Percentiles rank a stretch among this genome's conserved stretches.
These are phyloP conservation scores for Pogonocichla stellata DNA, from an alignment of 2,113 vertebrate species.

Conservation along the genomic window DNA sequence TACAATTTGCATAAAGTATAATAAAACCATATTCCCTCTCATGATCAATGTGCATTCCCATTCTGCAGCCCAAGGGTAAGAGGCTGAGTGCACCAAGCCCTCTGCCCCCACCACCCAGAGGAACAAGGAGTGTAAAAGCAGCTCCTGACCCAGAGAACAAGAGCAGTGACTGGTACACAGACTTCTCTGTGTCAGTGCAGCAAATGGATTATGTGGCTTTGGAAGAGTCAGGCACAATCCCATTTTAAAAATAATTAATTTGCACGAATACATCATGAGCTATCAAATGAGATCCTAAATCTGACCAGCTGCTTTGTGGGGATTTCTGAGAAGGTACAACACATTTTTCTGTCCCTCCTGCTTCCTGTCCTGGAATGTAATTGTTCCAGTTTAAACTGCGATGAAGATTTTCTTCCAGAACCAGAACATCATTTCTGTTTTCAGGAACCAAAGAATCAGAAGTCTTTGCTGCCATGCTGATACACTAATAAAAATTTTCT, in stretches of 20 bases:
- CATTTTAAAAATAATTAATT: neutral
- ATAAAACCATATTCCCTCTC: neutral
- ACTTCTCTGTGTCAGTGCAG: neutral
- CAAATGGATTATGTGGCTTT: neutral
- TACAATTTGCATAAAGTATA: neutral
- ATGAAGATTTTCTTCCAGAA: neutral
- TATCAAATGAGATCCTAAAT: neutral
- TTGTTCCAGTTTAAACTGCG: neutral
- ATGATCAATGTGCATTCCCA: neutral
- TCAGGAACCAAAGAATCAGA: neutral
- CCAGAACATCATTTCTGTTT: neutral
- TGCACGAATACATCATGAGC: neutral
- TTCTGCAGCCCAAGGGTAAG: fast-evolving
- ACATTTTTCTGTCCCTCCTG: neutral
- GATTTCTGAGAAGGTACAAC: neutral
- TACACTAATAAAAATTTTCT: neutral
- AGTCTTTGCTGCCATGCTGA: neutral
- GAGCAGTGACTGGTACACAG: fast-evolving
- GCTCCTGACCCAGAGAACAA: neutral
- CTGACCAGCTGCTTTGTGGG: neutral
- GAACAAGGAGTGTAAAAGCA: neutral
- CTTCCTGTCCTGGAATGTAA: neutral
- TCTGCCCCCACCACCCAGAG: neutral
- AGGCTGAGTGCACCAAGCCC: neutral
- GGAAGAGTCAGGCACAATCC: neutral